Percentiles rank a stretch among this genome's conserved stretches.
These are phyloP conservation scores for Ellobius talpinus DNA, from an alignment of 2,113 vertebrate genomes.

Conservation along the genomic window DNA sequence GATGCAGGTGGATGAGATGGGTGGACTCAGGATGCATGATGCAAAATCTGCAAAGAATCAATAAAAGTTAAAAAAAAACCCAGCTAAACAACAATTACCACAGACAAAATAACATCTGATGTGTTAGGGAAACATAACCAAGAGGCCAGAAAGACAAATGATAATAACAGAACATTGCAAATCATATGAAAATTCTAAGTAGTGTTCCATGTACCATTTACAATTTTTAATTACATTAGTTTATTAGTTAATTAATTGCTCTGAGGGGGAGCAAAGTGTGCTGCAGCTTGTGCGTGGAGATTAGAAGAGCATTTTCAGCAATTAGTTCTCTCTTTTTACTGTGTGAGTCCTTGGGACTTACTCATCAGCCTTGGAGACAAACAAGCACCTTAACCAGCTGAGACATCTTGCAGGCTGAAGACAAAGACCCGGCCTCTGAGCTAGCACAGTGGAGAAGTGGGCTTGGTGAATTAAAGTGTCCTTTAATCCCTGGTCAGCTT, in stretches of 20 bases:
- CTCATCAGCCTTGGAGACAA: neutral
- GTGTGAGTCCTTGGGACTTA: too few species aligned
- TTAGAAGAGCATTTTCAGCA: neutral
- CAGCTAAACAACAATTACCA: constrained; percentile 37
- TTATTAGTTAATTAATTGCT: neutral
- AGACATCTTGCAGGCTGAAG: neutral
- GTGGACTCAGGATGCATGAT: neutral
- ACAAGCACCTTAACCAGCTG: neutral
- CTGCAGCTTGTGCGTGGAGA: neutral
- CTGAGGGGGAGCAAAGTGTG: neutral
- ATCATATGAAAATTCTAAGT: neutral
- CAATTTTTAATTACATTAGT: neutral
- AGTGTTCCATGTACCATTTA: too few species aligned
- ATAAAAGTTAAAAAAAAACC: neutral
- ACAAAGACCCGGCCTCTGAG: neutral
- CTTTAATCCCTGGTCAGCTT: neutral
- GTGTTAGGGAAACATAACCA: constrained; percentile 1
- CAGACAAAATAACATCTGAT: neutral
- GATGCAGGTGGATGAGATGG: neutral
- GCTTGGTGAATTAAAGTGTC: too few species aligned
- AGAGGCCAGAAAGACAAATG: neutral
- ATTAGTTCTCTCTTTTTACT: neutral
- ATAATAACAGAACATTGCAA: neutral
- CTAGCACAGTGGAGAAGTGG: neutral
- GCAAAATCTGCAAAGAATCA: neutral